Conservation (phyloP, 37 sponge, comb jelly and placozoan genomes). For the Chondrosia reniformis region DNA sequence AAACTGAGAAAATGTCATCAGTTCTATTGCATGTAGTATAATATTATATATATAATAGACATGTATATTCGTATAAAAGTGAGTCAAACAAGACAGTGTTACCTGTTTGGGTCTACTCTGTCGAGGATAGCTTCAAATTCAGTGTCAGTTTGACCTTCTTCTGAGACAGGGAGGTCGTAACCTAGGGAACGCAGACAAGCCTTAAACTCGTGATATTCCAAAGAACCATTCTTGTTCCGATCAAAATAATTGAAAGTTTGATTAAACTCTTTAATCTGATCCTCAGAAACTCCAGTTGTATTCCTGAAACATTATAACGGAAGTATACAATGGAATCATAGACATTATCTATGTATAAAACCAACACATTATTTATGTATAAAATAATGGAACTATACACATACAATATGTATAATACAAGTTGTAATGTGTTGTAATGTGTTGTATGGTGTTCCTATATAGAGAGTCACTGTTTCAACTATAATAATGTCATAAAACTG, state of each 20-base stretch:
- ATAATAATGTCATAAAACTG: too few relatives aligned
- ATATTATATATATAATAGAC: background rate
- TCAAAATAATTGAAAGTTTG: slow-evolving; percentile 93
- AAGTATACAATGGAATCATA: background rate
- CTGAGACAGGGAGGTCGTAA: slow-evolving; percentile 83
- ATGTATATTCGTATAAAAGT: background rate
- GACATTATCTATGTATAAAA: too few relatives aligned
- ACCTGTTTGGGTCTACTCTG: slow-evolving; percentile 94
- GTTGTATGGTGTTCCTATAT: too few relatives aligned
- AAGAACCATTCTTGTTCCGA: slow-evolving; percentile 79
- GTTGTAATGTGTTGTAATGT: too few relatives aligned
- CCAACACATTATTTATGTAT: too few relatives aligned
- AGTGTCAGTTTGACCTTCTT: slow-evolving; percentile 87
- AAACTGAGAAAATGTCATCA: too few relatives aligned
- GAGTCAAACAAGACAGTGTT: background rate
- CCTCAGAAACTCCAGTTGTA: slow-evolving; percentile 95
- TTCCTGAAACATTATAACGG: too few relatives aligned
- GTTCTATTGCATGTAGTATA: too few relatives aligned
- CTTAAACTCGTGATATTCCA: slow-evolving; percentile 96
- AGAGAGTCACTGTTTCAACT: too few relatives aligned
- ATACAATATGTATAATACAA: too few relatives aligned
- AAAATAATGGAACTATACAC: too few relatives aligned
- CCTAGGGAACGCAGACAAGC: slow-evolving; percentile 95
- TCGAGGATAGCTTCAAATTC: slow-evolving; percentile 91
- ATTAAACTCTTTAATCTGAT: slow-evolving; percentile 90